Conservation (phyloP, 2,888 invertebrate species). For the Lamproptera curius region DNA sequence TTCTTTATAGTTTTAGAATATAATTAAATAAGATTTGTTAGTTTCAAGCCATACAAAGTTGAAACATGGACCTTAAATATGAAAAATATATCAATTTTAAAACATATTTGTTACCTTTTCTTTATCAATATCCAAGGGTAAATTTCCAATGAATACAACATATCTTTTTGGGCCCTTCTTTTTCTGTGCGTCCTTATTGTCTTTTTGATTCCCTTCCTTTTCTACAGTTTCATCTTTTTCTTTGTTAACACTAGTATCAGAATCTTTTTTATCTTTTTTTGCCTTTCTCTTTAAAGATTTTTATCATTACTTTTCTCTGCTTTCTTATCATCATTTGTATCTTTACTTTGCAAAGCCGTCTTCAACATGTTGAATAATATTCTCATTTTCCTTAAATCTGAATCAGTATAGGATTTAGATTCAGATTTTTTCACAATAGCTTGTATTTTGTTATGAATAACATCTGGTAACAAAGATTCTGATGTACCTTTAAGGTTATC, state of each 20-base stretch:
- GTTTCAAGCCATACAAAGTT: too few relatives aligned
- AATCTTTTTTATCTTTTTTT: constrained; percentile 19
- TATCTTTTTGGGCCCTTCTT: constrained; percentile 62
- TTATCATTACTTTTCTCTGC: constrained; percentile 27
- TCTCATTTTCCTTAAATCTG: constrained; percentile 54
- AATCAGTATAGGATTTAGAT: constrained; percentile 38
- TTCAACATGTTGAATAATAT: constrained; percentile 62
- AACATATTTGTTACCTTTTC: constrained; percentile 44
- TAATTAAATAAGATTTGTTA: too few relatives aligned
- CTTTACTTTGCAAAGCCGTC: constrained; percentile 31
- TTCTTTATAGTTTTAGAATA: too few relatives aligned
- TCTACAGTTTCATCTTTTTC: constrained; percentile 12
- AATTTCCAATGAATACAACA: constrained; percentile 68
- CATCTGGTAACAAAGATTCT: constrained; percentile 45
- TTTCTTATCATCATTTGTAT: constrained; percentile 13
- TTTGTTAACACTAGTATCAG: constrained; percentile 6
- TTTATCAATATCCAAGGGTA: constrained; percentile 52
- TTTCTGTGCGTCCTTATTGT: constrained; percentile 28
- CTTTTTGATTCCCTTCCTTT: constrained; percentile 22
- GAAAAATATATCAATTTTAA: neutral
- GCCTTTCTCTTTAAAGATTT: constrained; percentile 12
- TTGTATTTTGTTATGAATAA: constrained; percentile 56
- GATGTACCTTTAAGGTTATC: constrained; percentile 51
- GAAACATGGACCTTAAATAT: too few relatives aligned
- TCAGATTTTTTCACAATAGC: constrained; percentile 38